A percentile compares a stretch with the other conserved stretches of the same genome.
phyloP scores from a whole-genome alignment of 2,113 vertebrate genomes.

The Leucoraja erinaceus region DNA sequence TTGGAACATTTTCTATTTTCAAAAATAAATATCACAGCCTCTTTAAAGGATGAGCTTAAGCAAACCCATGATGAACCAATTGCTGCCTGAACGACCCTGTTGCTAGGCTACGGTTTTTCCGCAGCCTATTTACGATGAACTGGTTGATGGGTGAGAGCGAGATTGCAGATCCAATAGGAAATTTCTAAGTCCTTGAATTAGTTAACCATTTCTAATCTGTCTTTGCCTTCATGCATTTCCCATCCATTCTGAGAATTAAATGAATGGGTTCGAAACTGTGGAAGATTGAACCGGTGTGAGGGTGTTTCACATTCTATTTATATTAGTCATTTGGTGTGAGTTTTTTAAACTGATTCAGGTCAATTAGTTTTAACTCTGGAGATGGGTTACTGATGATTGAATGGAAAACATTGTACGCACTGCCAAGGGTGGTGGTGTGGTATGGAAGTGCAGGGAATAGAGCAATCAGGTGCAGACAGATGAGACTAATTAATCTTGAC shows the following conservation, averaged over 20 bases:
- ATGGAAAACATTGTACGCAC: neutral
- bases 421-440: no score
- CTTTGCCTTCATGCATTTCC: neutral
- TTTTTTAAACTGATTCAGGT: neutral
- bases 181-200: neutral
- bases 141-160: neutral
- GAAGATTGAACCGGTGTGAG: neutral
- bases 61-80: neutral
- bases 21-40: neutral
- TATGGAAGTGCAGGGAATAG: no score
- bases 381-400: neutral
- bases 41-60: neutral
- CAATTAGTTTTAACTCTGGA: neutral
- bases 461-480: no score
- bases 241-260: neutral
- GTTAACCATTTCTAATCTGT: neutral
- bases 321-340: neutral
- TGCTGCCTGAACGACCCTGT: neutral
- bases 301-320: neutral
- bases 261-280: neutral
- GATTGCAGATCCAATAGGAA: neutral
- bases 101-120: slow-evolving; percentile 22
- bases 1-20: neutral
- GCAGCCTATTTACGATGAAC: neutral
- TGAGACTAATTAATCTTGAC: no score